Conservation (phyloP, 2,113 vertebrate genomes). For the Pterocles orientalis region DNA sequence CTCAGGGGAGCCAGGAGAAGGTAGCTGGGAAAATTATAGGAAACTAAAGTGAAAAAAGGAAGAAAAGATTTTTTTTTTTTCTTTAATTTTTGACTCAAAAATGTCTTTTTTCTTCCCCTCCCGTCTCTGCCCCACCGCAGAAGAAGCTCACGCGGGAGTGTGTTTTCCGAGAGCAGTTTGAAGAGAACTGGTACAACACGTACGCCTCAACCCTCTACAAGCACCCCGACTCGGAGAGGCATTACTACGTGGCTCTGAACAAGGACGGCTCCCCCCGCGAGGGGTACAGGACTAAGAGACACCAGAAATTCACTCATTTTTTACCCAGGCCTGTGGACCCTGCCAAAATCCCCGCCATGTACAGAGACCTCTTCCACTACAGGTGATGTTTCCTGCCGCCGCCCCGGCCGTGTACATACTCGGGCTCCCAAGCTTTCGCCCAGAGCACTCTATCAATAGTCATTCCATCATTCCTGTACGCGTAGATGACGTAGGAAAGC, state of each 20-base stretch:
- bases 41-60: background rate
- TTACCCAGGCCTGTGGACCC: constrained; percentile 93
- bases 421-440: constrained; percentile 59
- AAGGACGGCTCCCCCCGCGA: constrained; percentile 97
- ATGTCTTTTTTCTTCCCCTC: constrained; percentile 27
- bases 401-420: constrained; percentile 45
- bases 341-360: constrained; percentile 89
- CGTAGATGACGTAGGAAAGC: constrained; percentile 67
- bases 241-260: constrained; percentile 97
- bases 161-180: constrained; percentile 98
- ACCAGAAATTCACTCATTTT: constrained; percentile 98
- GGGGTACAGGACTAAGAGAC: constrained; percentile 95
- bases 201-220: constrained; percentile 97
- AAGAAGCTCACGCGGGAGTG: constrained; percentile 96
- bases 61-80: rapidly evolving
- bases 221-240: constrained; percentile 90
- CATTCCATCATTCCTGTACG: constrained; percentile 71
- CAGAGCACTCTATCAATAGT: constrained; percentile 64
- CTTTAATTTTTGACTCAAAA: background rate
- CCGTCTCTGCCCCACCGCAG: constrained; percentile 64
- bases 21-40: background rate
- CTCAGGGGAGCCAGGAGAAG: background rate
- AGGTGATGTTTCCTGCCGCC: constrained; percentile 82
- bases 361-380: constrained; percentile 94
- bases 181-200: constrained; percentile 99